Conservation (phyloP, 2,797 vertebrate genomes). For the Macroramphosus scolopax region DNA sequence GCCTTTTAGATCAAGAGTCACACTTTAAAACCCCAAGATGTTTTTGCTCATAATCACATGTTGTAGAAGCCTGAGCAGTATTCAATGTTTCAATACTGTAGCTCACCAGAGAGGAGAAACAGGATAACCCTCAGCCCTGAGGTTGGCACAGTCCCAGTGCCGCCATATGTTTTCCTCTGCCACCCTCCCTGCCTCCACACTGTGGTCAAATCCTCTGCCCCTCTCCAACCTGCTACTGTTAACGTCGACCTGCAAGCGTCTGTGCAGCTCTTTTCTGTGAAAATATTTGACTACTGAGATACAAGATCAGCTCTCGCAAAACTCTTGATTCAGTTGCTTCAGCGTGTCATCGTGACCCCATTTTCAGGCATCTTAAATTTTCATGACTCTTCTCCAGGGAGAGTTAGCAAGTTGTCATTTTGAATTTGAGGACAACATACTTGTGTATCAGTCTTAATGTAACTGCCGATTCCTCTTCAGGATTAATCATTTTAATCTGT, state of each 20-base stretch:
- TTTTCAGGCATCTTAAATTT: conserved; percentile 3
- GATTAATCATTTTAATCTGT: too few species aligned
- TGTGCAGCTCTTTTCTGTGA: conserved; percentile 12
- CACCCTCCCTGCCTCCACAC: conserved; percentile 21
- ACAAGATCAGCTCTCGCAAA: neutral
- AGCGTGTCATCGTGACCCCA: neutral
- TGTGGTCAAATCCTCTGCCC: conserved; percentile 21
- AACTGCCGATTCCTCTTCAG: too few species aligned
- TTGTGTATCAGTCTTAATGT: too few species aligned
- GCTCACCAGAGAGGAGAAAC: conserved; percentile 2
- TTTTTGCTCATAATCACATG: neutral
- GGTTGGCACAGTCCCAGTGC: conserved; percentile 36
- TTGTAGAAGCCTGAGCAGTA: neutral
- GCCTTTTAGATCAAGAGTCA: too few species aligned
- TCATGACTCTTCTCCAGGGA: neutral
- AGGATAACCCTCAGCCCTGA: conserved; percentile 24
- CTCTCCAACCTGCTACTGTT: conserved; percentile 10
- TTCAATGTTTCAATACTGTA: conserved; percentile 7
- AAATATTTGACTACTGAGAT: conserved; percentile 3
- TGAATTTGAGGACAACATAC: neutral
- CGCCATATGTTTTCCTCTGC: conserved; percentile 47
- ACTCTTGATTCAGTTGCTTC: neutral
- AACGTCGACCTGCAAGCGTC: neutral
- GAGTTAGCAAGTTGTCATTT: neutral
- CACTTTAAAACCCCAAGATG: neutral